A percentile compares a stretch with the other conserved stretches of the same genome.
phyloP scores from a whole-genome alignment of 2,888 invertebrate species.

The Scaptomyza polygonia region DNA sequence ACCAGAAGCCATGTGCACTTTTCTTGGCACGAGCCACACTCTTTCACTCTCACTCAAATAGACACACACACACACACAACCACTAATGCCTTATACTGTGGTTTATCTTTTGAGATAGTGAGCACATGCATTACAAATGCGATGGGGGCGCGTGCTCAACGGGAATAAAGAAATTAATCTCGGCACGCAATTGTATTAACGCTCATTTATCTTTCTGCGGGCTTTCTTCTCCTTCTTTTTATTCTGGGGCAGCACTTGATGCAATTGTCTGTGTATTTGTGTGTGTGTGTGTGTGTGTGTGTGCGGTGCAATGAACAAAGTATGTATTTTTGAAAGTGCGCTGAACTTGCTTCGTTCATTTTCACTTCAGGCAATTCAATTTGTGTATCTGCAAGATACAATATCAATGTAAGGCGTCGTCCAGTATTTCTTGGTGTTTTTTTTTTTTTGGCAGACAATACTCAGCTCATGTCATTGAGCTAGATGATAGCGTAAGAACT shows the following conservation, averaged over 20 bases:
- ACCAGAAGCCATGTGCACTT: slow-evolving; percentile 44
- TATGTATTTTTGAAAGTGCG: slow-evolving; percentile 62
- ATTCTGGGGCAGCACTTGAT: slow-evolving; percentile 27
- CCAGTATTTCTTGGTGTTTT: slow-evolving; percentile 43
- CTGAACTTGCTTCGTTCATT: slow-evolving; percentile 63
- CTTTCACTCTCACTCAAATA: background rate
- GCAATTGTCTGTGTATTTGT: background rate
- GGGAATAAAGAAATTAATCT: slow-evolving; percentile 66
- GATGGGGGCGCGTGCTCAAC: slow-evolving; percentile 50
- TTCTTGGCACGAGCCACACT: slow-evolving; percentile 51
- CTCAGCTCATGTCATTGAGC: slow-evolving; percentile 72
- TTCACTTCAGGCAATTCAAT: slow-evolving; percentile 46
- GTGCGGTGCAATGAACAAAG: slow-evolving; percentile 57
- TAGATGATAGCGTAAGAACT: slow-evolving; percentile 67
- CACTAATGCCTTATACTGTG: slow-evolving; percentile 4
- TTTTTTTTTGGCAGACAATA: slow-evolving; percentile 61
- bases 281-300: background rate
- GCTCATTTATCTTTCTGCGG: slow-evolving; percentile 28
- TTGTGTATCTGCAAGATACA: slow-evolving; percentile 60
- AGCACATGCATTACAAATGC: slow-evolving; percentile 31
- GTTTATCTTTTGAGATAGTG: slow-evolving; percentile 54
- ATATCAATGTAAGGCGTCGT: slow-evolving; percentile 52
- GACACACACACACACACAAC: slow-evolving; percentile 2
- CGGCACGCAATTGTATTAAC: slow-evolving; percentile 64
- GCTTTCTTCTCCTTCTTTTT: background rate